These are phyloP conservation scores for Polypterus senegalus DNA, from an alignment of 2,113 vertebrate species.

Conservation along the genomic window DNA sequence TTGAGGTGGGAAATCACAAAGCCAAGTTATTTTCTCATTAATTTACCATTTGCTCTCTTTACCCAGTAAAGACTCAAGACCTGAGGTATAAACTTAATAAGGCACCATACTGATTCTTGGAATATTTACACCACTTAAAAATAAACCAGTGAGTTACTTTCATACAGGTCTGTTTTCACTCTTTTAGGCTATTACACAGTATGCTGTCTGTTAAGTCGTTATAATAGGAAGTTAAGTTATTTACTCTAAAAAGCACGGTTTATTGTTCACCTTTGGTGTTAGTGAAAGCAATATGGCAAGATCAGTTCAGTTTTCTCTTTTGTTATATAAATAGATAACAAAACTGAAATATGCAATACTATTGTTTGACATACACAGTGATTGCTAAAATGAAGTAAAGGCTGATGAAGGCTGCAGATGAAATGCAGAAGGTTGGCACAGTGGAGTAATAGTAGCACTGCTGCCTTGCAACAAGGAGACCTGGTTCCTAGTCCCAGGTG, in stretches of 20 bases:
- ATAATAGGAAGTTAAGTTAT: slow-evolving; percentile 49
- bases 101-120: slow-evolving; percentile 52
- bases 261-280: slow-evolving; percentile 38
- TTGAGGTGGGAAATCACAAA: slow-evolving; percentile 87
- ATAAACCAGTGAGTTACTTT: slow-evolving; percentile 48
- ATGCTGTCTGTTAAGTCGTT: slow-evolving; percentile 48
- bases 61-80: slow-evolving; percentile 54
- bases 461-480: too few relatives aligned
- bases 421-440: too few relatives aligned
- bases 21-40: slow-evolving; percentile 74
- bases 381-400: slow-evolving; percentile 16
- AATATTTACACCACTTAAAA: slow-evolving; percentile 54
- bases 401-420: not conserved
- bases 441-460: too few relatives aligned
- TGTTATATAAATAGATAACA: too few relatives aligned
- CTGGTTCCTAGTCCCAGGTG: too few relatives aligned
- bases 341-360: too few relatives aligned
- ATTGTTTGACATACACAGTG: too few relatives aligned
- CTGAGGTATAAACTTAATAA: slow-evolving; percentile 63
- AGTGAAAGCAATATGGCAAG: too few relatives aligned
- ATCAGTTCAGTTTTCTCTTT: slow-evolving; percentile 1
- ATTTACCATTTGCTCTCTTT: slow-evolving; percentile 76
- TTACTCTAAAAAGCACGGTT: slow-evolving; percentile 41
- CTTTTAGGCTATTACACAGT: slow-evolving; percentile 52
- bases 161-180: slow-evolving; percentile 69